Evolutionary conservation across 2,113 vertebrate species (phyloP), one percentile per base, ranked within the genome.

Genomic region (Malurus melanocephalus): DNA sequence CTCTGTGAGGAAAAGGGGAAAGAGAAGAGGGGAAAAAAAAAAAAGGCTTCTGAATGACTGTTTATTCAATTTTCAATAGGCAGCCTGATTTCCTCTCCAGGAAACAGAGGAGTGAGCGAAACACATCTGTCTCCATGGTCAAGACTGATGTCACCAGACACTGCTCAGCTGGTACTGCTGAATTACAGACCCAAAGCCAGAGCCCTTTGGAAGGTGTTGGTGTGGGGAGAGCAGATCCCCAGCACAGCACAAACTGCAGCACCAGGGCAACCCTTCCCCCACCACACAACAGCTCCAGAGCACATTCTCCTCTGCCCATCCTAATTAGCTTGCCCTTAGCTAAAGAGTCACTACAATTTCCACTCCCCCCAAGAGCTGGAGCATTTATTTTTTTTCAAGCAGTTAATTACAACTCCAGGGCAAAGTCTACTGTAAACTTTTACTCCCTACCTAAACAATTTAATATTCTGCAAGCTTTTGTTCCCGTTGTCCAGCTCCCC

Each of bases 361-460:
- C 95, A 94, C 67, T 69, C 48, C 75, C 85, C 61, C 33, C 62
- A 92, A 74, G 59, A 82, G 64, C 64, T 45, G n/a, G 51, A 59
- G 33, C 33, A 11, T 17, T 52, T 56, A 24, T 35, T 78, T 64
- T 79, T 80, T 56, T 43, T 4, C 2, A 85, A 80, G 24, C 7
- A 65, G 77, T 93, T 94, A 93, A 87, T 73, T 85, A 66, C 75
- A 92, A 92, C 87, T 92, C 27, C 60, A 67, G 77, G 90, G 74
- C 67, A 88, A 94, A 92, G 85, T 75, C 82, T 87, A 51, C 56
- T 42, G 55, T 55, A 74, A 91, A 78, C 64, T 89, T 75, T n/a
- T 59, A 59, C 71, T 89, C 38, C 28, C 81, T 77, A 67, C 40
- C 33, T 81, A 79, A 94, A 88, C 68, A 84, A 76, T 33, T 88